Base-by-base conservation (phyloP, 2,888 invertebrate species). In the Barypeithes pellucidus region DNA sequence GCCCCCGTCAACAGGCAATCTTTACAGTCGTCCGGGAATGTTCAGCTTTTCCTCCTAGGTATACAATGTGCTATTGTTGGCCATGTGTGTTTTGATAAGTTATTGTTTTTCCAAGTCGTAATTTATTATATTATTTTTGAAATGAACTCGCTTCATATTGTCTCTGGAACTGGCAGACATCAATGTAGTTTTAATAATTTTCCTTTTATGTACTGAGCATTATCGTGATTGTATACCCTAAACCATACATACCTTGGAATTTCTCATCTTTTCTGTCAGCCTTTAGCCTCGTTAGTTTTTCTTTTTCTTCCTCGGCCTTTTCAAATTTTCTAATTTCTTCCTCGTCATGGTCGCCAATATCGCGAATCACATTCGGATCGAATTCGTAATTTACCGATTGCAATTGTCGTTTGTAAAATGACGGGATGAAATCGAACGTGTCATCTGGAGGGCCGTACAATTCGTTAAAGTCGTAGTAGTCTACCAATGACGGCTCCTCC, bases 331-430 rank as follows among this genome's bases (percentile, higher is more conserved):
- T 18, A 16, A 65, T 68, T 33, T 63, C 68, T 18, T 71, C 12
- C 18, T 67, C 14, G 22, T 67, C 45, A 12, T 63, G 62, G 20
- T 59, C 47, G 7, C 47, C 75, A 36, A 67, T n/a, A 20, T 75
- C 75, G 3, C 50, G 67, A 36, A 75, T 75, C 0, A 67, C 24
- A 22, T 62, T 36, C 7, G 75, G 72, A 59, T 71, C 67, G 14
- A 39, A 75, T 9, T 75, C 71, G 33, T 71, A 71, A 8, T 71
- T 63, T 12, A 60, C 41, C 2, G 70, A 61, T 71, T 79, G 76
- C 41, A 80, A 62, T 33, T 68, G 54, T 61, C 80, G 75, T 33
- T 73, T 60, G 3, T 67, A 18, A n/a, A 70, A 77, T 0, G 75
- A 54, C 0, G 78, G 77, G 22, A 77, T 76, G 33, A 47, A 76